Conservation (phyloP, 2,113 vertebrate genomes). For the Agapornis roseicollis region DNA sequence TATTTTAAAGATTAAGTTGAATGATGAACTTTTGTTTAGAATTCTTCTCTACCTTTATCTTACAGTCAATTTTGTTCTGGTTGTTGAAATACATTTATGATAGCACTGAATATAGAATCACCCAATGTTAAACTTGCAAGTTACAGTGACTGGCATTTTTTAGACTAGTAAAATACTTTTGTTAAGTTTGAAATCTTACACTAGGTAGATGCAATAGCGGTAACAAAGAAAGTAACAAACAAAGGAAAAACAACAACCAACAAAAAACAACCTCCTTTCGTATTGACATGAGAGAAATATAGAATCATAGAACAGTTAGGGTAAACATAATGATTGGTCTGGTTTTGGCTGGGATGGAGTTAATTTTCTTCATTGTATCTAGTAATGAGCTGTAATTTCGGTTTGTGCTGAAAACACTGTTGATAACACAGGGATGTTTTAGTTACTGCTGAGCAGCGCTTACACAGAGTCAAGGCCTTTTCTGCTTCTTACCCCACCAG, state of each 20-base stretch:
- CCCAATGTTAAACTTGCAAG: not conserved
- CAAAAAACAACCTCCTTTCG: fast-evolving
- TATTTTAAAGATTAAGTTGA: not conserved
- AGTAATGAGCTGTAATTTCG: not conserved
- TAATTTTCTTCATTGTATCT: not conserved
- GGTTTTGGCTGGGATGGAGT: not conserved
- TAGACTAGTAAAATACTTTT: not conserved
- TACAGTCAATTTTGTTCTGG: not conserved
- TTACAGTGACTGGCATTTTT: not conserved
- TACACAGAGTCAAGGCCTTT: not conserved
- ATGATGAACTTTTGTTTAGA: not conserved
- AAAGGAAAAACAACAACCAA: not conserved
- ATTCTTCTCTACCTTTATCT: not conserved
- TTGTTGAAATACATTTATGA: not conserved
- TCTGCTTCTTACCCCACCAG: not conserved
- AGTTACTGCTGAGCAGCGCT: not conserved
- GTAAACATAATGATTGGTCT: not conserved
- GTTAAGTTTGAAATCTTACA: not conserved
- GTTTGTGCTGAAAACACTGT: not conserved
- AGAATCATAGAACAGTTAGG: too few relatives aligned
- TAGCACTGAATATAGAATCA: not conserved
- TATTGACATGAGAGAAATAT: not conserved
- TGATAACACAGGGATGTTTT: not conserved
- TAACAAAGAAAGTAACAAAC: not conserved
- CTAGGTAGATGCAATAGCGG: not conserved